Evolutionary conservation across 2,113 vertebrate genomes (phyloP), one percentile per base, ranked within the genome.

Genomic region (Lycaon pictus): DNA sequence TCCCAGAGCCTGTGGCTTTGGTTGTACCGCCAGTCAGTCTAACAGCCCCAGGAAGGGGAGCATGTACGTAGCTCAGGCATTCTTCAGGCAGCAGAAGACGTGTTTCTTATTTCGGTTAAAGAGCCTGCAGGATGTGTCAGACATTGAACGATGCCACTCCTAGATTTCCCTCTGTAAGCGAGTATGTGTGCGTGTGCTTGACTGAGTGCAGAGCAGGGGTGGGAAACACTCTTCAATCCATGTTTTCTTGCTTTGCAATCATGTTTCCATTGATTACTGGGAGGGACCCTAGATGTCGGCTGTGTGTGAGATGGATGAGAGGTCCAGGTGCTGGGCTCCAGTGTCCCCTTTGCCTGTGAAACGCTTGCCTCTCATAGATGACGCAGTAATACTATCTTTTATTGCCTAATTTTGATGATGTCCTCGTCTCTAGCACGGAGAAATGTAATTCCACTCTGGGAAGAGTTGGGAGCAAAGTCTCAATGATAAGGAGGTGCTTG

Each of bases 401-500:
- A 32, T 23, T 32, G 95, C 51, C 67, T 29, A 0, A 23, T 87
- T 94, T 77, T 60, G 37, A 32, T 82, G 90, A 76, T 20, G 13
- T 0, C 62, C 85, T 92, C 9, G 11, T 80, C 85, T 96, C 71
- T n/a, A 7, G 53, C 23, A 20, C 1, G 0, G 80, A 91, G 93
- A 93, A 56, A 37, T 35, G 69, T 53, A 4, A 17, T 35, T 76
- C 16, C 51, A 12, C 83, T 82, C 69, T n/a, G 83, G 72, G 82
- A 96, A 76, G 96, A 90, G 65, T 19, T 5, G 69, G 60, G 92
- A 69, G 89, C n/a, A 35, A 72, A 67, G 37, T 79, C 80, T 89
- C 63, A 9, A 1, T 9, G 90, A 85, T 22, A 63, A 91, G 93
- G 67, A 48, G 63, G 20, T 43, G 43, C 51, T 16, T 3, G 1